Evolutionary conservation across 2,888 invertebrate genomes (phyloP), one percentile per base, ranked within the genome.

Genomic region (Galerucella nymphaeae): DNA sequence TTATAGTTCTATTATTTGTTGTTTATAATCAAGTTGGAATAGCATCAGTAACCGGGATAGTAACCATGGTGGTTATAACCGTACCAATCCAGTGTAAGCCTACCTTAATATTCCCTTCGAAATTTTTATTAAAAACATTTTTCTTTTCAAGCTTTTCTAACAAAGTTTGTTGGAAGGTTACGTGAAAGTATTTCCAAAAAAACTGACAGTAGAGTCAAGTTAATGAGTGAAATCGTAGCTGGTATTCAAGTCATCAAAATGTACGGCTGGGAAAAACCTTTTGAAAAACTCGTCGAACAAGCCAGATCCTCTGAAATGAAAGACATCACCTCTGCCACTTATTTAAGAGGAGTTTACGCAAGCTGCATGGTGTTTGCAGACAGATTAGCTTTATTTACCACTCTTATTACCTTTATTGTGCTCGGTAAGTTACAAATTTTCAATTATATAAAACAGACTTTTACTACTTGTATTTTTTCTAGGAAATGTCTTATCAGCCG

Each of bases 331-430:
- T 85, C 88, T 42, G 90, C 92, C 9, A 91, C 93, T 0, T 91
- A 91, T 86, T 88, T 92, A 71, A 88, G 90, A 82, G 92, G 91
- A 0, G 89, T 92, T 78, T 91, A 90, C 10, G 86, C 90, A n/a
- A 91, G 92, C 0, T 84, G 90, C 75, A 85, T 90, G 83, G 93
- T 96, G 59, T 96, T 95, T 83, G 94, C 96, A 0, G 94, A 95
- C 81, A 91, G 96, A 77, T 89, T 95, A 42, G 93, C 96, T 1
- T 88, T 96, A 13, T 95, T 93, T 83, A 90, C 94, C 68, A 95
- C 95, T 0, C 89, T 97, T 65, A 88, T 94, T 45, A 90, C 93
- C 1, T 95, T 92, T 82, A 92, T 94, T 11, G 1, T 53, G 9
- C 2, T 53, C 9, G 53, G 53, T 53, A 9, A 53, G 53, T 18